Evolutionary conservation across 2,797 vertebrate genomes (phyloP), one percentile per base, ranked within the genome.

Genomic region (Eospalax fontanierii): DNA sequence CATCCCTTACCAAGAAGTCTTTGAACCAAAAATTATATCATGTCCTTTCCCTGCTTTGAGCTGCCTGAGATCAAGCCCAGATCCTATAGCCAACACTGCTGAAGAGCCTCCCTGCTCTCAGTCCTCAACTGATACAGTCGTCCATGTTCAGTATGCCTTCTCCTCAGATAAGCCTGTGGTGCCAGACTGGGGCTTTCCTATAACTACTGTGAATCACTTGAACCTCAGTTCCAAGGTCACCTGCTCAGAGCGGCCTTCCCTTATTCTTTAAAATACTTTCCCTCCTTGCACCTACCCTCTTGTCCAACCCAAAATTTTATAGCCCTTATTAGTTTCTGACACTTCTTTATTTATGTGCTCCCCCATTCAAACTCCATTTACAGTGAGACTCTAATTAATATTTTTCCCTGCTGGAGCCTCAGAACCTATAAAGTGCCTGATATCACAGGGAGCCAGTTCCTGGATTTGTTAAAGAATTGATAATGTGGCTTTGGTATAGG

Each of bases 71-170:
- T 40, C 74, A 74, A 91, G n/a, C 33, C 66, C 73, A 43, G 57
- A 50, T 63, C 30, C 68, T 66, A 11, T 0, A 2, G 24, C 28
- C 1, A 11, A 40, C 10, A 0, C 15, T 18, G 63, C 61, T 89
- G 19, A 6, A 4, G 9, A 15, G 6, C 33, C 0, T 59, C 28
- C 1, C 1, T 24, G 43, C 33, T 85, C n/a, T n/a, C 73, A 16
- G 8, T 73, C 57, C 38, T 15, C 43, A 93, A 19, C 30, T 59
- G 0, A 0, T 10, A 12, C 22, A 0, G 0, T 75, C 86, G 63
- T 40, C 35, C 7, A 71, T 50, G 71, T n/a, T 63, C 78, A 40
- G 38, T 21, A 14, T 21, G 40, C 59, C n/a, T 35, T 2, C 19
- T 79, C 26, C 63, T 59, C 11, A 0, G 22, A 50, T 0, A 3